These are phyloP conservation scores for Vulpes vulpes DNA, from an alignment of 2,113 vertebrate species.

Conservation along the genomic window DNA sequence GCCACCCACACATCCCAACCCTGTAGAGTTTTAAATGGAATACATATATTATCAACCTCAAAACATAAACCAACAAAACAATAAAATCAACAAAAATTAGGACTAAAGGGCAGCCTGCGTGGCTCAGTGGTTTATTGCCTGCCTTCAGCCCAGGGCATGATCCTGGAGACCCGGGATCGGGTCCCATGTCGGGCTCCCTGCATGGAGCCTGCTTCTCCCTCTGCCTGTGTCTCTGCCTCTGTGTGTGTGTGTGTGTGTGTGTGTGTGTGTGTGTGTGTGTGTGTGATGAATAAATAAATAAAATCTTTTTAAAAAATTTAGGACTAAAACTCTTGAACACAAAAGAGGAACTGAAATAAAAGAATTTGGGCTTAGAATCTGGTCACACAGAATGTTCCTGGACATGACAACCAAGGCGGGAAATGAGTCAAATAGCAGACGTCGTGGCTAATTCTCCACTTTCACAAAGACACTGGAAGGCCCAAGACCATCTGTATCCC, in stretches of 20 bases:
- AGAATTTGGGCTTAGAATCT: not conserved
- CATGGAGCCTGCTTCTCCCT: no score
- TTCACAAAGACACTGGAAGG: accelerated
- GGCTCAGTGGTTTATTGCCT: no score
- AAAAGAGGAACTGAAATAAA: not conserved
- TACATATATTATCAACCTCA: not conserved
- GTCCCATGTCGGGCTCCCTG: no score
- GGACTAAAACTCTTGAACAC: not conserved
- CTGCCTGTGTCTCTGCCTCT: no score
- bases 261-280: no score
- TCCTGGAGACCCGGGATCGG: no score
- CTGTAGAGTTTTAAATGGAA: not conserved
- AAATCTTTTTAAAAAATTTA: not conserved
- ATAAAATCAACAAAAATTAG: not conserved
- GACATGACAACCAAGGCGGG: not conserved
- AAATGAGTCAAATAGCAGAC: not conserved
- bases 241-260: no score
- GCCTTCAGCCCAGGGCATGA: no score
- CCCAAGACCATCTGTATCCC: no score
- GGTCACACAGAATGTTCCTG: not conserved
- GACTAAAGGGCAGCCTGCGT: not conserved
- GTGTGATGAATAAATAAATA: not conserved
- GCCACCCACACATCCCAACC: no score
- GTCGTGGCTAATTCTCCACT: no score
- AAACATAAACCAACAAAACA: not conserved